Percentiles rank a stretch among this genome's conserved stretches.
These are phyloP conservation scores for Zonitis immaculata DNA, from an alignment of 2,888 invertebrate genomes.

Conservation along the genomic window DNA sequence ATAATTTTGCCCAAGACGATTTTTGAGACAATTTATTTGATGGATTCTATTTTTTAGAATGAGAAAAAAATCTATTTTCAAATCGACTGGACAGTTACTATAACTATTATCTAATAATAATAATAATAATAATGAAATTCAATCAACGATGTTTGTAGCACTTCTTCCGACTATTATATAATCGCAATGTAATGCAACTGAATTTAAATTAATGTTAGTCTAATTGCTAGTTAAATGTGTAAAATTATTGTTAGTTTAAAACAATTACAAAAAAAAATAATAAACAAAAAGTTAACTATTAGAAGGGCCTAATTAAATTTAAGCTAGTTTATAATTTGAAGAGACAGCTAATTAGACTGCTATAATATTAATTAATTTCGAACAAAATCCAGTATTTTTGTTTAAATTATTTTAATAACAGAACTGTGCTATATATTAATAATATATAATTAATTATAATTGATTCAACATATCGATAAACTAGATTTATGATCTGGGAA, in stretches of 20 bases:
- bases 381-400: neutral
- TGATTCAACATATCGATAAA: no score
- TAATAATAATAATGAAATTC: no score
- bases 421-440: conserved; percentile 14
- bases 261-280: neutral
- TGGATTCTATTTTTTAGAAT: conserved; percentile 4
- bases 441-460: no score
- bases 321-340: conserved; percentile 37
- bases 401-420: conserved; percentile 6
- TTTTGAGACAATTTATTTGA: no score
- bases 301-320: conserved; percentile 48
- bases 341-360: conserved; percentile 26
- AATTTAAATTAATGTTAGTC: no score
- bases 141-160: conserved; percentile 28
- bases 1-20: no score
- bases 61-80: conserved; percentile 5
- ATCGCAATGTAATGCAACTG: conserved; percentile 25
- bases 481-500: no score
- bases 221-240: conserved; percentile 18
- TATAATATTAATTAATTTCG: neutral
- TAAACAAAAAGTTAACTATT: conserved; percentile 39
- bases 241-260: conserved; percentile 16
- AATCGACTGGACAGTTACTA: conserved; percentile 14
- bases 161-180: conserved; percentile 30
- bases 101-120: no score